Evolutionary conservation across 2,113 vertebrate genomes (phyloP).

Genomic region (Sylvietta virens): DNA sequence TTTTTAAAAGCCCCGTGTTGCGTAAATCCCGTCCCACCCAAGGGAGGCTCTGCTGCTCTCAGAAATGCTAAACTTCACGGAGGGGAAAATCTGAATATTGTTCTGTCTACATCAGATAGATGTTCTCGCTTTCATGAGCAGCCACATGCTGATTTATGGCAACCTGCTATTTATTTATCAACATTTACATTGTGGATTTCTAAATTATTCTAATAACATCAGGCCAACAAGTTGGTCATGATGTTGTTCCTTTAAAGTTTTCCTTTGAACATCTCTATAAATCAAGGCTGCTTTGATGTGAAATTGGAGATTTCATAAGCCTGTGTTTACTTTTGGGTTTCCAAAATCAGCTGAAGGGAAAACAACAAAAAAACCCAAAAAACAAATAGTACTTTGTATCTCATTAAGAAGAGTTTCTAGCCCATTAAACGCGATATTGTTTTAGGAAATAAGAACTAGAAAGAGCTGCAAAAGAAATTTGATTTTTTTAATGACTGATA

Average conservation of each 20-base stretch:
- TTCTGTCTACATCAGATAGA: conserved; percentile 54
- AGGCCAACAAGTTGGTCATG: conserved; percentile 61
- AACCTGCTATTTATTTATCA: conserved; percentile 55
- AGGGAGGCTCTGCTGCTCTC: conserved; percentile 22
- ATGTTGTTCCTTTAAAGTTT: conserved; percentile 49
- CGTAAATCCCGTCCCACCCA: not conserved
- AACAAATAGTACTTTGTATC: conserved; percentile 53
- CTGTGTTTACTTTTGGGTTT: conserved; percentile 56
- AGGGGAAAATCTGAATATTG: conserved; percentile 27
- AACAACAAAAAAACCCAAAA: not conserved
- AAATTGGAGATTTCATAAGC: conserved; percentile 57
- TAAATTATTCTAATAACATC: conserved; percentile 45
- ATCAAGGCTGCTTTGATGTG: conserved; percentile 59
- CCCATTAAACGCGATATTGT: conserved; percentile 8
- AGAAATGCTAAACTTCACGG: not conserved
- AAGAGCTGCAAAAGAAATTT: not conserved
- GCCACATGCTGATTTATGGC: conserved; percentile 56
- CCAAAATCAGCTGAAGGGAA: conserved; percentile 58
- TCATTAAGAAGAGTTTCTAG: conserved; percentile 55
- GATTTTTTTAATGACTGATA: conserved; percentile 5
- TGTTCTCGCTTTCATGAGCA: conserved; percentile 41
- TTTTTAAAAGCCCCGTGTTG: not conserved
- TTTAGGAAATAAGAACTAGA: conserved; percentile 29
- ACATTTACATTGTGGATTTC: conserved; percentile 54
- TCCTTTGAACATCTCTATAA: conserved; percentile 46